Evolutionary conservation across 2,113 vertebrate species (phyloP).

Genomic region (Lepidothrix coronata): DNA sequence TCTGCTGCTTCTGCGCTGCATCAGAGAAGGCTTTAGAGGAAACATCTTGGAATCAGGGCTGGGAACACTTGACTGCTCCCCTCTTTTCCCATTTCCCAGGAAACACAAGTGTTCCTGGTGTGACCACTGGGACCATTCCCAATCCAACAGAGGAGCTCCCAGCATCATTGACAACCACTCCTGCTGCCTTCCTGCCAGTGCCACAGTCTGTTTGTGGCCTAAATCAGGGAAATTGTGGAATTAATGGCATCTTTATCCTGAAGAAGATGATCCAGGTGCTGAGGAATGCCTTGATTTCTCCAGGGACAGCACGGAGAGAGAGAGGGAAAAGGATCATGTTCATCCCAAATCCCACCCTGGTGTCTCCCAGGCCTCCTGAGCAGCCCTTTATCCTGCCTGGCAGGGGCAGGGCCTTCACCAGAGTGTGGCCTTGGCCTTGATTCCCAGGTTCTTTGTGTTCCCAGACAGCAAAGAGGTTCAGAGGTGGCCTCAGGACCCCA

Average conservation of each 20-base stretch:
- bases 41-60: not conserved
- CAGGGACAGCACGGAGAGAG: not conserved
- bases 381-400: not conserved
- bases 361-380: not conserved
- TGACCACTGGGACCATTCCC: not conserved
- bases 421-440: not conserved
- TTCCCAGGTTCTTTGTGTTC: not conserved
- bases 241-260: not conserved
- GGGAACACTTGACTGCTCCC: not conserved
- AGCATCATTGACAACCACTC: not conserved
- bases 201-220: no score
- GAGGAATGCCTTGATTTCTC: not conserved
- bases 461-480: not conserved
- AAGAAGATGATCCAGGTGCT: not conserved
- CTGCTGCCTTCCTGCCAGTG: not conserved
- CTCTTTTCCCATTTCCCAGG: not conserved
- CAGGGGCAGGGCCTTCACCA: not conserved
- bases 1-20: no score
- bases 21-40: not conserved
- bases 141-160: not conserved
- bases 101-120: not conserved
- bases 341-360: not conserved
- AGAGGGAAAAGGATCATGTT: not conserved
- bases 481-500: accelerated
- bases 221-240: not conserved